These are phyloP conservation scores for Neosilurus hyrtlii DNA, from an alignment of 2,797 vertebrate genomes.

Conservation along the genomic window DNA sequence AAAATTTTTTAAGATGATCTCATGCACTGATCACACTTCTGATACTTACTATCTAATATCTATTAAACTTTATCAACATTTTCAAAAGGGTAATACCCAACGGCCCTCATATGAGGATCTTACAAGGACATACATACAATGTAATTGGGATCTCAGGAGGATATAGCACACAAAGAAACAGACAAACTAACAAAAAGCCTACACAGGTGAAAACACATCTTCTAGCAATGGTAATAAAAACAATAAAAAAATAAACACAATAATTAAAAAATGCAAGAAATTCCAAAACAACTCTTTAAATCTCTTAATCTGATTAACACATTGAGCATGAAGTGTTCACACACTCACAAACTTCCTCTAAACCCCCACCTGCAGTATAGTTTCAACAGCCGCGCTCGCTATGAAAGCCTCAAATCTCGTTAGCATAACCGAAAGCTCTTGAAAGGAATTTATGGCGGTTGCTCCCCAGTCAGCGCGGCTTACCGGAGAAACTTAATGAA, in stretches of 20 bases:
- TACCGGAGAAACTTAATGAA: constrained; percentile 46
- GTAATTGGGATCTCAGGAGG: no score
- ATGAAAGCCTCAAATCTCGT: constrained; percentile 45
- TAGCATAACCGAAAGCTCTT: constrained; percentile 48
- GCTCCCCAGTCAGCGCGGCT: constrained; percentile 32
- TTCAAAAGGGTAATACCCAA: no score
- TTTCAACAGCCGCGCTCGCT: constrained; percentile 42
- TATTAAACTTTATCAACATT: no score
- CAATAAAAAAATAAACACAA: background rate
- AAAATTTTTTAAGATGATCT: no score
- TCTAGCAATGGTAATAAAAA: background rate
- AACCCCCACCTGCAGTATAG: constrained; percentile 32
- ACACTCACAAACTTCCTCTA: background rate
- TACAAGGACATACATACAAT: no score
- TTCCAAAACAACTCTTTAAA: constrained; percentile 32
- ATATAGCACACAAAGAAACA: no score
- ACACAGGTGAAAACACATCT: no score
- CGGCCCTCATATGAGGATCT: no score
- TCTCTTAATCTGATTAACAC: constrained; percentile 49
- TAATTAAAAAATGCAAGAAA: constrained; percentile 29
- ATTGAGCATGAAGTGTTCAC: constrained; percentile 16
- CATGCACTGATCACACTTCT: no score
- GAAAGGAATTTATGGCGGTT: constrained; percentile 34
- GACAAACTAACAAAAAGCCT: no score
- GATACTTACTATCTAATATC: no score